Evolutionary conservation across 2,888 invertebrate species (phyloP).

Genomic region (Drosophila flavopinicola): DNA sequence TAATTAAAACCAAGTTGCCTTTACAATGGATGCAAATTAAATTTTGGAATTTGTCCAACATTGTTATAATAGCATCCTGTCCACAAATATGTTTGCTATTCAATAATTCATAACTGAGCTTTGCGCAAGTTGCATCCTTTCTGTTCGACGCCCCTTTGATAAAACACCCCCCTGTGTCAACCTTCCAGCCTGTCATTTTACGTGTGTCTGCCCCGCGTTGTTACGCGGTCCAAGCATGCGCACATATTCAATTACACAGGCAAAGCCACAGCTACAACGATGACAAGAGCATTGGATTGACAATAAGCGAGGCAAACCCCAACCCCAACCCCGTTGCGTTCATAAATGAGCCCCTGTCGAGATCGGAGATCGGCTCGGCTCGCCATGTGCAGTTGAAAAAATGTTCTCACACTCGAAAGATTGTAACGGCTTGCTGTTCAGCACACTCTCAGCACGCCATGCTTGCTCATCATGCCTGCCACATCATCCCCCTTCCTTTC

Average conservation of each 20-base stretch:
- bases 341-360: constrained; percentile 64
- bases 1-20: neutral
- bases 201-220: constrained; percentile 68
- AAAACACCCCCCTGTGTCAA: constrained; percentile 10
- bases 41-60: neutral
- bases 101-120: constrained; percentile 8
- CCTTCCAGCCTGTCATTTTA: constrained; percentile 21
- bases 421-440: constrained; percentile 76
- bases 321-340: constrained; percentile 71
- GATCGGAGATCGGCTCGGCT: constrained; percentile 42
- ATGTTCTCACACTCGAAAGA: constrained; percentile 83
- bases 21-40: neutral
- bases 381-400: constrained; percentile 83
- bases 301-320: constrained; percentile 69
- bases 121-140: constrained; percentile 17
- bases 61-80: constrained; percentile 18
- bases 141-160: constrained; percentile 14
- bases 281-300: constrained; percentile 60
- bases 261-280: constrained; percentile 29
- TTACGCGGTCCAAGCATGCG: constrained; percentile 66
- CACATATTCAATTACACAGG: constrained; percentile 75
- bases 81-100: constrained; percentile 1
- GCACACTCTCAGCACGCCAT: constrained; percentile 75
- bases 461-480: constrained; percentile 36
- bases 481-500: constrained; percentile 26